Evolutionary conservation across 2,797 vertebrate genomes (phyloP), one percentile per base, ranked within the genome.

Genomic region (Pygocentrus nattereri): DNA sequence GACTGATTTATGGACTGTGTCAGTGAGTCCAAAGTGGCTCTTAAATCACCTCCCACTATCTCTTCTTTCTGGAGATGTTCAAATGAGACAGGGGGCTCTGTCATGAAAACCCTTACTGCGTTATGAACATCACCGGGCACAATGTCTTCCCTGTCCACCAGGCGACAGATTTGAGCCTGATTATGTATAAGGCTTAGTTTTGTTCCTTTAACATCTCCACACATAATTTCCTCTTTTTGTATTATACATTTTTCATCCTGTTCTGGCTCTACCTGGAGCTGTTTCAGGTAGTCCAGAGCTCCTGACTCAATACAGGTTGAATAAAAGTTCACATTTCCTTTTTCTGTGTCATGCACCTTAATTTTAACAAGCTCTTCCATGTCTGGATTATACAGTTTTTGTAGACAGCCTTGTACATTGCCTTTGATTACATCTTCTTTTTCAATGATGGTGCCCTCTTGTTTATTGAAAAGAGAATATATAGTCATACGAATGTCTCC

Each of bases 261-360:
- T 74, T 93, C 91, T 72, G 93, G 83, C 65, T 49, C 94, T 76
- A 89, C 70, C 74, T 97, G 95, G 2, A 98, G 91, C 81, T 95
- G 90, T 92, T 92, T 97, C 41, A 98, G 93, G 88, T 97, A 97
- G 87, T 96, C 95, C 16, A 98, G 90, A 54, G 96, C 94, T 77
- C 97, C 97, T 61, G 95, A 95, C 93, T 98, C 97, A 87, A 98
- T 98, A 82, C 97, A 98, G 1, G 95, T 98, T 44, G 97, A 97
- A 86, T 95, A 98, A 93, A 98, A 97, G 78, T 92, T 93, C 82
- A 98, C 97, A 76, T 98, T 97, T 85, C 97, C 97, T 50, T 93
- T 97, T 90, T 98, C 97, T 5, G 87, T 89, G n/a, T 96, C 95
- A 78, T 95, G 93, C 31, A 98, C 91, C 89, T 92, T 94, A 87